phyloP scores from a whole-genome alignment of 1,140 invertebrate genomes.

The Sycobia sp. region DNA sequence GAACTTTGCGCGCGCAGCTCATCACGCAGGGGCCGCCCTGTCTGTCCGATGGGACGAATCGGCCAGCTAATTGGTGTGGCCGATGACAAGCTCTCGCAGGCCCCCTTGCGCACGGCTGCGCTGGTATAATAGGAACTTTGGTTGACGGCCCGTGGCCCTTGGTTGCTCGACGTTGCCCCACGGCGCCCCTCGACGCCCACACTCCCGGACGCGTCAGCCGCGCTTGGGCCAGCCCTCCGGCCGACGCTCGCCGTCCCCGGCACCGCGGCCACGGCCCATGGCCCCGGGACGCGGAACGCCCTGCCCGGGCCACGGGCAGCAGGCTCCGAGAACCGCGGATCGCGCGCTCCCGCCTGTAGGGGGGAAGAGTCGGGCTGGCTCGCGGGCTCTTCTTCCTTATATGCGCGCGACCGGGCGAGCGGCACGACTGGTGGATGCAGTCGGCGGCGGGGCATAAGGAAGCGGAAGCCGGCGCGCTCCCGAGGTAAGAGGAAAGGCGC shows the following conservation, averaged over 20 bases:
- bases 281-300: too few relatives aligned
- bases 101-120: slow-evolving; percentile 38
- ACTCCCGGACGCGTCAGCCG: too few relatives aligned
- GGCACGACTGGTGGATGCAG: slow-evolving; percentile 62
- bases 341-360: too few relatives aligned
- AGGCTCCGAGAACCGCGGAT: too few relatives aligned
- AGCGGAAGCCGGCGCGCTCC: slow-evolving; percentile 59
- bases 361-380: not conserved
- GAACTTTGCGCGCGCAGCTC: slow-evolving; percentile 62
- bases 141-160: slow-evolving; percentile 41
- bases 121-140: slow-evolving; percentile 64
- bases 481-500: slow-evolving; percentile 57
- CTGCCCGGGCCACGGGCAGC: too few relatives aligned
- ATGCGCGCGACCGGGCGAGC: slow-evolving; percentile 57
- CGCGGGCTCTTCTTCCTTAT: slow-evolving; percentile 43
- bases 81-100: not conserved
- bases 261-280: too few relatives aligned
- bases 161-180: not conserved
- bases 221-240: too few relatives aligned
- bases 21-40: slow-evolving; percentile 55
- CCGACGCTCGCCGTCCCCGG: too few relatives aligned
- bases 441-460: slow-evolving; percentile 60
- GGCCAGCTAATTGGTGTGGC: slow-evolving; percentile 59
- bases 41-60: too few relatives aligned
- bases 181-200: too few relatives aligned